Evolutionary conservation across 2,113 vertebrate species (phyloP), one percentile per base, ranked within the genome.

Genomic region (Microtus ochrogaster): DNA sequence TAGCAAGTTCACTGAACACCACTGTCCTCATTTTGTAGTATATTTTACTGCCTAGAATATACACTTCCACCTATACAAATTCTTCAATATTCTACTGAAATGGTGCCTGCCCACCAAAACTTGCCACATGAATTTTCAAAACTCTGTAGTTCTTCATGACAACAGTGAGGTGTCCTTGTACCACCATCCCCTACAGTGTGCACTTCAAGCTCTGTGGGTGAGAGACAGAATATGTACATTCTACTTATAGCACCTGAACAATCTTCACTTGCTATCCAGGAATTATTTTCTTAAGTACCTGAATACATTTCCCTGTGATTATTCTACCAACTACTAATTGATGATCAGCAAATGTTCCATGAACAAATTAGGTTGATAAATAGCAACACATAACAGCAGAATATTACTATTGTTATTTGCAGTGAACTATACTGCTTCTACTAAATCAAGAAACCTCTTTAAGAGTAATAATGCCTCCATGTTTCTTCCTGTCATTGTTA

Each of bases 201-300:
- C 44, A 77, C 22, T 8, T 0, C 66, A 89, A 92, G 5, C n/a
- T 92, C 44, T 47, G 49, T 70, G 13, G 65, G 24, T 4, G 76
- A 28, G 16, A 89, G 39, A 44, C 17, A 90, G 17, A 95, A 94
- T 2, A 89, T 11, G 81, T 36, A 73, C n/a, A 5, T 52, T 77
- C 44, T 93, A 36, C 72, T 96, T 90, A 85, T 2, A 96, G 39
- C n/a, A 94, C 94, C n/a, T 77, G 85, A 44, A 87, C 87, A 83
- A 96, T 74, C 70, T 93, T 97, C 33, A 73, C 49, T 83, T 93
- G 66, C 76, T 9, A 94, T 17, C n/a, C 87, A 68, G 47, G 47
- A 91, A 86, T 79, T 47, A 41, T 72, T 86, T 87, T 87, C 79
- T 85, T 92, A 92, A 91, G 66, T 76, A 66, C 8, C 28, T 70